phyloP scores from a whole-genome alignment of 2,113 vertebrate genomes.

The Otocyon megalotis region DNA sequence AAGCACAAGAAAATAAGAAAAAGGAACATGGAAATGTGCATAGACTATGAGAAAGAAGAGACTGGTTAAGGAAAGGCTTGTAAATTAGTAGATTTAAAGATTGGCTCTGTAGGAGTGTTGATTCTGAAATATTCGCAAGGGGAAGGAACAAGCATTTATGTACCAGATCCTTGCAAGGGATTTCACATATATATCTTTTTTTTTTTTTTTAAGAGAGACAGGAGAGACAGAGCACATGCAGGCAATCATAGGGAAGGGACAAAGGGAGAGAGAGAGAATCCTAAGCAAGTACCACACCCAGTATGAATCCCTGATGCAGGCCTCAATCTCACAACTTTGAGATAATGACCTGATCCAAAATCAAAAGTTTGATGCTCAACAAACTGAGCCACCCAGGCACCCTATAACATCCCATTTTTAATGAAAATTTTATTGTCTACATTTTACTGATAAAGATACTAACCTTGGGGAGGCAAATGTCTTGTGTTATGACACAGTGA shows the following conservation, averaged over 20 bases:
- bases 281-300: background rate
- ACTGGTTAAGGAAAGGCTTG: background rate
- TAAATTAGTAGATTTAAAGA: background rate
- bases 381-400: background rate
- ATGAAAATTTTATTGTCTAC: background rate
- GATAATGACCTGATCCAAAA: background rate
- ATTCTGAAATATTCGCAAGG: constrained; percentile 2
- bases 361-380: background rate
- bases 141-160: background rate
- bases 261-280: background rate
- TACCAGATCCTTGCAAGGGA: background rate
- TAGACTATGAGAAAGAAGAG: background rate
- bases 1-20: background rate
- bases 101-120: background rate
- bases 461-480: background rate
- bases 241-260: background rate
- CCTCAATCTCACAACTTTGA: background rate
- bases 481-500: background rate
- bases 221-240: background rate
- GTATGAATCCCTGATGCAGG: background rate
- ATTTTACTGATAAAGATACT: background rate
- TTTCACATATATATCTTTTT: background rate
- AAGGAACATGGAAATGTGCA: background rate
- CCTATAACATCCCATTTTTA: background rate
- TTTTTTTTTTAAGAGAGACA: background rate